These are phyloP conservation scores for Sturnus vulgaris DNA, from an alignment of 2,113 vertebrate species.

Conservation along the genomic window DNA sequence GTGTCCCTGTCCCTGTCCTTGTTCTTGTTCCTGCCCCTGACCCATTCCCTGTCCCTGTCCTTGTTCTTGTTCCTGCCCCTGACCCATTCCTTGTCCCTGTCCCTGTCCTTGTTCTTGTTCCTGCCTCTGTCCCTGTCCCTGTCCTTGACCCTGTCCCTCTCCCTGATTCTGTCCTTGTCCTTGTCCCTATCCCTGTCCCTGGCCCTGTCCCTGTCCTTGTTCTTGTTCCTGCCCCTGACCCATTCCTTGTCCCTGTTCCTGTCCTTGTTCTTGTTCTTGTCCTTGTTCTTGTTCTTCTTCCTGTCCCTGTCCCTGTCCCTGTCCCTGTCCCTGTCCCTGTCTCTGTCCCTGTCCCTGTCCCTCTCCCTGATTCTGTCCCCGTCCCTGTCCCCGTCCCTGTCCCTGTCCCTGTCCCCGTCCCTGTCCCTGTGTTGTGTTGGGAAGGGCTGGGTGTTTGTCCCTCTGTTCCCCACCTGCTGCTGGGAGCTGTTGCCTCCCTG, in stretches of 20 bases:
- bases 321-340: too few relatives aligned
- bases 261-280: too few relatives aligned
- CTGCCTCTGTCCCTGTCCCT: too few relatives aligned
- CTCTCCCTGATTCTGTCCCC: too few relatives aligned
- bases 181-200: neutral
- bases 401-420: neutral
- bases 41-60: neutral
- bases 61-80: neutral
- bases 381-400: too few relatives aligned
- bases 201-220: neutral
- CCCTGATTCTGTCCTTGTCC: neutral
- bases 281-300: neutral
- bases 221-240: too few relatives aligned
- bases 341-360: too few relatives aligned
- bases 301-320: too few relatives aligned
- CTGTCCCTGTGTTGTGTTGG: rapidly evolving
- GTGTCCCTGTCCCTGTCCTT: neutral
- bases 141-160: too few relatives aligned
- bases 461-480: neutral
- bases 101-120: too few relatives aligned
- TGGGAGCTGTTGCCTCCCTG: neutral
- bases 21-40: neutral
- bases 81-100: neutral
- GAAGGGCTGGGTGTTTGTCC: neutral
- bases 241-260: too few relatives aligned